Conservation (phyloP, 2,888 invertebrate species). For the Tortrix viridana region DNA sequence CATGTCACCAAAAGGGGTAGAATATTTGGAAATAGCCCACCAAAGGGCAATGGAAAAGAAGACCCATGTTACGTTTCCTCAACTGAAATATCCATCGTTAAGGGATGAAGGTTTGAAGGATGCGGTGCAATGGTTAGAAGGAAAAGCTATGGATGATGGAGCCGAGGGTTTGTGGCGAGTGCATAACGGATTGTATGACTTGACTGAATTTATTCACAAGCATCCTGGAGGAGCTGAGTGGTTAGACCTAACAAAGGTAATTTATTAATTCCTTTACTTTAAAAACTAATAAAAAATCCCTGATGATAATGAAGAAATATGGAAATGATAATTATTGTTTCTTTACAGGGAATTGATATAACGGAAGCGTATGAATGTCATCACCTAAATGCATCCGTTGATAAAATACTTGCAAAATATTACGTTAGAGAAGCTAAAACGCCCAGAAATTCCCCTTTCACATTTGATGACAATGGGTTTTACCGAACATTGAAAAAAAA, state of each 20-base stretch:
- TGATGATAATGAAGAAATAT: constrained; percentile 25
- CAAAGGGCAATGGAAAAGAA: constrained; percentile 63
- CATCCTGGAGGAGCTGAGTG: constrained; percentile 95
- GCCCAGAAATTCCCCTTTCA: constrained; percentile 88
- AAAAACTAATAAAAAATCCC: too few relatives aligned
- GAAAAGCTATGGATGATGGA: constrained; percentile 87
- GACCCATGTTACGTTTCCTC: constrained; percentile 80
- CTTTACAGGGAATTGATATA: constrained; percentile 85
- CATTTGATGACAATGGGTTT: constrained; percentile 90
- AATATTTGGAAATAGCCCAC: constrained; percentile 60
- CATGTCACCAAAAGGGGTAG: constrained; percentile 58
- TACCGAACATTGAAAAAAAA: constrained; percentile 87
- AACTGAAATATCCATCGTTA: constrained; percentile 78
- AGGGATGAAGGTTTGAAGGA: constrained; percentile 75
- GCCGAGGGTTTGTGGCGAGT: constrained; percentile 92
- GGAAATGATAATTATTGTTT: constrained; percentile 19
- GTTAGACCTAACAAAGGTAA: constrained; percentile 87
- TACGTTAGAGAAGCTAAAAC: constrained; percentile 85
- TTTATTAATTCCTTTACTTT: too few relatives aligned
- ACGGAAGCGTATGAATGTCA: constrained; percentile 86
- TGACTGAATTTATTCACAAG: constrained; percentile 88
- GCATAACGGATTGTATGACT: constrained; percentile 91
- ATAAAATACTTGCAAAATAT: constrained; percentile 86
- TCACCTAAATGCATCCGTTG: constrained; percentile 81
- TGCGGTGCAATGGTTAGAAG: constrained; percentile 85